Evolutionary conservation across 2,113 vertebrate genomes (phyloP).

Genomic region (Rhinoderma darwinii): DNA sequence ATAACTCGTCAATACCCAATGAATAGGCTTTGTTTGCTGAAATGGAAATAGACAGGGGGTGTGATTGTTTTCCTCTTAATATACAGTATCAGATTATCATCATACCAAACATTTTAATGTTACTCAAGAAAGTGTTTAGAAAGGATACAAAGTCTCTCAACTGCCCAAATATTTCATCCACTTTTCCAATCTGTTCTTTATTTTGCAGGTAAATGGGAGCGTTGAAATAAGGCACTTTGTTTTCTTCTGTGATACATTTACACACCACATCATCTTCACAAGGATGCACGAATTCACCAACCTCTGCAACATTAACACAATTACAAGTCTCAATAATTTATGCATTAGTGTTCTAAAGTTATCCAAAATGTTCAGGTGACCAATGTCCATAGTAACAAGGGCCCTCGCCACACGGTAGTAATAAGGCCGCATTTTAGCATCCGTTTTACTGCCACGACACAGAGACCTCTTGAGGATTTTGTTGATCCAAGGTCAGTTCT

Average conservation of each 20-base stretch:
- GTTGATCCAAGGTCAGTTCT: no score
- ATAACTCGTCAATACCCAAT: neutral
- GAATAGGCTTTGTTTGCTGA: neutral
- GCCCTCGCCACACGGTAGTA: no score
- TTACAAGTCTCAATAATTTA: neutral
- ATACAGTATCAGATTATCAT: neutral
- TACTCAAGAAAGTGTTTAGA: neutral
- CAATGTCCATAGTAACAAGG: no score
- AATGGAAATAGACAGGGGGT: neutral
- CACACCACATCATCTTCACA: slow-evolving; percentile 97
- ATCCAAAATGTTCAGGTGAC: neutral
- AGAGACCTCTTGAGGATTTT: no score
- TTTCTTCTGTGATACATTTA: slow-evolving; percentile 92
- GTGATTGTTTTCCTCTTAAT: no score
- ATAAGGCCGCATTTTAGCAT: no score
- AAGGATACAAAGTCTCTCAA: slow-evolving; percentile 99
- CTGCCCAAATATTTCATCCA: slow-evolving; percentile 98
- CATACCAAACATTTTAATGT: neutral
- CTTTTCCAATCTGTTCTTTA: slow-evolving; percentile 97
- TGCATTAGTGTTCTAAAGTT: neutral
- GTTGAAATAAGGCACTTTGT: slow-evolving; percentile 97
- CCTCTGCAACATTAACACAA: slow-evolving; percentile 71
- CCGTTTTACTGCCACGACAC: no score
- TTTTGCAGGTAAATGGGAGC: slow-evolving; percentile 97
- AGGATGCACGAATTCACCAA: slow-evolving; percentile 94